Evolutionary conservation across 2,113 vertebrate genomes (phyloP), one percentile per base, ranked within the genome.

Genomic region (Cyphomyrus plagiostoma): DNA sequence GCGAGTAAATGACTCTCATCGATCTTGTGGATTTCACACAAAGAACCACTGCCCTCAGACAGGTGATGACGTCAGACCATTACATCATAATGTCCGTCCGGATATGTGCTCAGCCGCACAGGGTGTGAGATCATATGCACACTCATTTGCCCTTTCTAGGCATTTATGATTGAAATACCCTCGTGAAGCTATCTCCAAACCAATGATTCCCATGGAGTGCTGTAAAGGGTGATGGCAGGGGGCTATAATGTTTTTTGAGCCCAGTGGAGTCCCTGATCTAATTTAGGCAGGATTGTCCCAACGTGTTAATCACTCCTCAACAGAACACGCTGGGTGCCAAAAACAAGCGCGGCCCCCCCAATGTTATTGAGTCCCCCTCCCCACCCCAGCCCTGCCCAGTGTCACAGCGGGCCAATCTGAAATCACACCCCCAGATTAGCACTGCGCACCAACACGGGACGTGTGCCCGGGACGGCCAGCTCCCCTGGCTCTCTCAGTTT

Each of bases 221-320:
- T 39, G 2, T n/a, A 35, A 19, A 45, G 58, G 4, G 39, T 42
- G 86, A 58, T 4, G 19, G 42, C 87, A n/a, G 58, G 21, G 87
- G 48, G 42, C 39, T n/a, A 23, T n/a, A 46, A 70, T 70, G 42
- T 52, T 86, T 86, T 85, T 86, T 15, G 49, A 52, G 58, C 9
- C 23, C n/a, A 23, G 19, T 7, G 23, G 74, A 6, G 62, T 49
- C 87, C 53, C 58, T 15, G n/a, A 62, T 48, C 87, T 88, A 74
- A 74, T 70, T 70, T 26, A 70, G 87, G 21, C 21, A 26, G 87
- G 3, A 49, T 88, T 26, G 56, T 23, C 87, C 85, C 87, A 45
- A 88, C 56, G 15, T 39, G 87, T 7, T 66, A 88, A 88, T 88
- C 87, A 62, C n/a, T 88, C 87, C 56, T 88, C 87, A 45, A 42